Conservation (phyloP, 2,113 vertebrate genomes). For the Pelmatolapia mariae region DNA sequence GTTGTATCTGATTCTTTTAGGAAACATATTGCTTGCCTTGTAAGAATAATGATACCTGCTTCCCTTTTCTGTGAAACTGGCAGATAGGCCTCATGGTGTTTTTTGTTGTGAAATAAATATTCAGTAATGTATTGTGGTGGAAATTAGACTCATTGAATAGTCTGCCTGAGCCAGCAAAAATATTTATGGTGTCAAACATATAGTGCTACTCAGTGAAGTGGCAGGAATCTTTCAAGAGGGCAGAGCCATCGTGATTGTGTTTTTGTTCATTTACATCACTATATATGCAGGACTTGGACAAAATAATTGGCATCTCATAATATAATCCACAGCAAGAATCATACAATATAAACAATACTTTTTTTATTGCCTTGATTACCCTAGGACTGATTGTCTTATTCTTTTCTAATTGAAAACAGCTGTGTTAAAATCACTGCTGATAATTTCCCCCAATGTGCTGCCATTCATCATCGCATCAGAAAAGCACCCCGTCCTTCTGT, state of each 20-base stretch:
- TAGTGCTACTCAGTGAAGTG: background rate
- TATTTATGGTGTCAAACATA: background rate
- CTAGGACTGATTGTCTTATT: background rate
- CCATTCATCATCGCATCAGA: background rate
- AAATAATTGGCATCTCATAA: background rate
- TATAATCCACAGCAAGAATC: background rate
- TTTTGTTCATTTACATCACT: background rate
- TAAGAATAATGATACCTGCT: slow-evolving; percentile 25
- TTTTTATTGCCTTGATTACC: background rate
- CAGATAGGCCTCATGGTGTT: background rate
- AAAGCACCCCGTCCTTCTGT: background rate
- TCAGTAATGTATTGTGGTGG: background rate
- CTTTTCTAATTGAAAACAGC: background rate
- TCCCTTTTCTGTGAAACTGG: background rate
- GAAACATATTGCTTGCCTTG: slow-evolving; percentile 2
- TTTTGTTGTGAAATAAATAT: background rate
- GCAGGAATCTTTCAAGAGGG: background rate
- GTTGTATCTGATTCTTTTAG: background rate
- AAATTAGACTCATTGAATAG: background rate
- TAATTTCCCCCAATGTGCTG: background rate
- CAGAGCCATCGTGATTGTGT: background rate
- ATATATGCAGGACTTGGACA: background rate
- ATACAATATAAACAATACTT: background rate
- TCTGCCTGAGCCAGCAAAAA: background rate
- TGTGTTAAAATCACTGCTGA: background rate